phyloP scores from a whole-genome alignment of 2,888 invertebrate species.

The Anorthoa munda region DNA sequence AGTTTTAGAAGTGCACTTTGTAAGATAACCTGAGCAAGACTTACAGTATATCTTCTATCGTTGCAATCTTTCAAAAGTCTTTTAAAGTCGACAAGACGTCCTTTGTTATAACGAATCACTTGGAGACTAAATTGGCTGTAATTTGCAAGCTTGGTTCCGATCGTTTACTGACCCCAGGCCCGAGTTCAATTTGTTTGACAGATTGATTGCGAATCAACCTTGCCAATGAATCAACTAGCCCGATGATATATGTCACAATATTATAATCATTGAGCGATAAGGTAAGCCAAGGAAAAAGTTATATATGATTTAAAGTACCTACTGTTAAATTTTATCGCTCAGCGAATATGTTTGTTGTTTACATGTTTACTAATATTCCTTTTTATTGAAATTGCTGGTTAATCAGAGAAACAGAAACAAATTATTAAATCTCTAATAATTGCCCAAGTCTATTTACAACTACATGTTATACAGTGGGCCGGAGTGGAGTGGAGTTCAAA shows the following conservation, averaged over 20 bases:
- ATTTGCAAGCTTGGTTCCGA: conserved; percentile 21
- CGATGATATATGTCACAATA: background rate
- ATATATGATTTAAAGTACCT: background rate
- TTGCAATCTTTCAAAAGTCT: background rate
- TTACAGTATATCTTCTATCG: conserved; percentile 15
- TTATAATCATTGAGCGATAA: background rate
- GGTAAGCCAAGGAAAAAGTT: too few species aligned
- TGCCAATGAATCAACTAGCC: conserved; percentile 29
- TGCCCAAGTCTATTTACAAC: background rate
- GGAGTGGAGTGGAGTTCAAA: background rate
- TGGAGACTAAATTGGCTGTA: conserved; percentile 36
- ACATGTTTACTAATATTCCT: background rate
- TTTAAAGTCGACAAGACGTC: conserved; percentile 11
- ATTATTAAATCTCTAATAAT: background rate
- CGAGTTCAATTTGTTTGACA: conserved; percentile 41
- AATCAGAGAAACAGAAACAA: too few species aligned
- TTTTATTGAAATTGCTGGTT: background rate
- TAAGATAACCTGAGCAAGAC: background rate
- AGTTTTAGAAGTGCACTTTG: background rate
- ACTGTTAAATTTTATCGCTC: background rate
- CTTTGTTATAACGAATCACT: conserved; percentile 14
- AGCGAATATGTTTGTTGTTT: background rate
- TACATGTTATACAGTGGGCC: too few species aligned
- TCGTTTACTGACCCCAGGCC: conserved; percentile 31
- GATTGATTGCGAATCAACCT: conserved; percentile 17